A percentile compares a stretch with the other conserved stretches of the same genome.
phyloP scores from a whole-genome alignment of 2,888 invertebrate genomes.

The Leptogaster cylindrica region DNA sequence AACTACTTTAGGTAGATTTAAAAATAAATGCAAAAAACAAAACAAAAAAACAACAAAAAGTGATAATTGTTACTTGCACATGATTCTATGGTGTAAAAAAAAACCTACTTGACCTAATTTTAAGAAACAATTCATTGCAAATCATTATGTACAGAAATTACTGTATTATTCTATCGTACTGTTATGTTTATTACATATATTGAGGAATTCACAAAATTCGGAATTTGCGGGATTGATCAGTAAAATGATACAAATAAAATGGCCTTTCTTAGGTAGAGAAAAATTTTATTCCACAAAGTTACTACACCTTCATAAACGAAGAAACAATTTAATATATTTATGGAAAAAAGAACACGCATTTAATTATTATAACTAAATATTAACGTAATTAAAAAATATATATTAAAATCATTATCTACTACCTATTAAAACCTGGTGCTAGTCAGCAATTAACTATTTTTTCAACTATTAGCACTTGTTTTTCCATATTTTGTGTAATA shows the following conservation, averaged over 20 bases:
- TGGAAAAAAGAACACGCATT: too few relatives aligned
- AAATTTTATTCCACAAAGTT: conserved; percentile 33
- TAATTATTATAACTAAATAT: conserved; percentile 36
- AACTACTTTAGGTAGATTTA: neutral
- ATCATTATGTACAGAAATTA: too few relatives aligned
- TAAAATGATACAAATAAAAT: conserved; percentile 37
- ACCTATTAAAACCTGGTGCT: conserved; percentile 44
- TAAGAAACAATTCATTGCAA: too few relatives aligned
- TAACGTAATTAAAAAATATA: conserved; percentile 24
- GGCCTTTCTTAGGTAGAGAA: conserved; percentile 36
- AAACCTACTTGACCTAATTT: too few relatives aligned
- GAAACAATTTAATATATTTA: neutral
- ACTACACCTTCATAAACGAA: neutral
- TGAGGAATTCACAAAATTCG: conserved; percentile 27
- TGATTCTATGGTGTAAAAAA: conserved; percentile 19
- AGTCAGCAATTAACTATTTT: conserved; percentile 41
- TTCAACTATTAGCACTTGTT: conserved; percentile 4
- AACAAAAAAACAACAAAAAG: conserved; percentile 7
- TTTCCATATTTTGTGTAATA: too few relatives aligned
- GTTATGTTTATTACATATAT: neutral
- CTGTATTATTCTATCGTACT: neutral
- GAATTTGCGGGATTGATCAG: conserved; percentile 36
- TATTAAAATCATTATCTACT: too few relatives aligned
- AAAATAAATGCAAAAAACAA: neutral
- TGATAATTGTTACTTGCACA: conserved; percentile 29